Percentiles rank a stretch among this genome's conserved stretches.
Conservation (phyloP, 2,797 vertebrate genomes). For the Microhierax caerulescens region DNA sequence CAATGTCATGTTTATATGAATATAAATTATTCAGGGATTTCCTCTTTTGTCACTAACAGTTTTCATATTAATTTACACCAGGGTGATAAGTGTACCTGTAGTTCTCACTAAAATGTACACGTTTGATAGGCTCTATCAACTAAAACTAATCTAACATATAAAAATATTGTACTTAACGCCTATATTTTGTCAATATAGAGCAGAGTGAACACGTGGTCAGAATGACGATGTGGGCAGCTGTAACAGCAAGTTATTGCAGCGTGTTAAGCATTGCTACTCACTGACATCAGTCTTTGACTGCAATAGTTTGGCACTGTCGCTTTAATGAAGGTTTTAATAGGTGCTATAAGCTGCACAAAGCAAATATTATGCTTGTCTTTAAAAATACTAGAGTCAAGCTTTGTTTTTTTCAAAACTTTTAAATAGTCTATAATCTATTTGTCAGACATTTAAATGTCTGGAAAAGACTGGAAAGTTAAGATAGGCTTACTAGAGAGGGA, state of each 20-base stretch:
- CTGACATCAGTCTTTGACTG: background rate
- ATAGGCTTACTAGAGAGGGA: background rate
- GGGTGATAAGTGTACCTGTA: fast-evolving
- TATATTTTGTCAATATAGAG: background rate
- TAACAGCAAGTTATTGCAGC: background rate
- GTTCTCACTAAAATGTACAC: background rate
- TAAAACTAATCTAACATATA: background rate
- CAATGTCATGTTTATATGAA: background rate
- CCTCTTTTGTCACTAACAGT: background rate
- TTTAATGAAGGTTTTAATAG: background rate
- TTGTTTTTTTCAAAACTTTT: background rate
- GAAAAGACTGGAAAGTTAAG: background rate
- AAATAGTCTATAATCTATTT: conserved; percentile 6
- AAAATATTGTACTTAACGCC: background rate
- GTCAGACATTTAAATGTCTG: conserved; percentile 1
- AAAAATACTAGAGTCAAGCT: background rate
- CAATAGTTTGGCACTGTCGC: background rate
- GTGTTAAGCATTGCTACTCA: background rate
- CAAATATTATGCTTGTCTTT: background rate
- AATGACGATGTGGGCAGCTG: background rate
- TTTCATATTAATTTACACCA: background rate
- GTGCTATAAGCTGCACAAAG: background rate
- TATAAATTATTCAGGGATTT: background rate
- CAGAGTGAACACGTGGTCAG: background rate
- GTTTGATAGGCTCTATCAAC: background rate